A percentile compares a stretch with the other conserved stretches of the same genome.
These are phyloP conservation scores for Spinus pinus DNA, from an alignment of 2,797 vertebrate species.

Conservation along the genomic window DNA sequence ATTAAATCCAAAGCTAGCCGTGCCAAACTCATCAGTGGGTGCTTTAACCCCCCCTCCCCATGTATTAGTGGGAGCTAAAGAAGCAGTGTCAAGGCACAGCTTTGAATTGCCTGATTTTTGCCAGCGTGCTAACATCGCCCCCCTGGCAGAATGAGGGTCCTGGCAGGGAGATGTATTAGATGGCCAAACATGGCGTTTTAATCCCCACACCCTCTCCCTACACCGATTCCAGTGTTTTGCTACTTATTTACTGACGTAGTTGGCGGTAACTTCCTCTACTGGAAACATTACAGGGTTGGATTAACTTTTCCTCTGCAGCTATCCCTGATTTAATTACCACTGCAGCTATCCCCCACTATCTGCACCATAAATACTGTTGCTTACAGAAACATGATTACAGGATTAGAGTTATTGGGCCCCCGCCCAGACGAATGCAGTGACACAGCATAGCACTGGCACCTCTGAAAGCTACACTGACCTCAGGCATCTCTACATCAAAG, in stretches of 20 bases:
- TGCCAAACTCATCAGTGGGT: neutral
- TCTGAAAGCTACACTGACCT: constrained; percentile 61
- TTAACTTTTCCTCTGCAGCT: neutral
- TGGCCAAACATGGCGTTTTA: neutral
- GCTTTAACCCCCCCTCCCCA: neutral
- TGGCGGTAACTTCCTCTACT: neutral
- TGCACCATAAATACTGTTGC: constrained; percentile 49
- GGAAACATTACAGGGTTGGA: neutral
- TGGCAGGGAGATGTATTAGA: neutral
- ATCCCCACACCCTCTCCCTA: neutral
- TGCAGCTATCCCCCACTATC: constrained; percentile 13
- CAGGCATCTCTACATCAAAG: constrained; percentile 69
- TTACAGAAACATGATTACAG: constrained; percentile 68
- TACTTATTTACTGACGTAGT: neutral
- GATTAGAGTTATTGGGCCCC: constrained; percentile 64
- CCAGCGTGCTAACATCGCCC: neutral
- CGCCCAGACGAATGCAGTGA: constrained; percentile 29
- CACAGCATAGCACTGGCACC: constrained; percentile 58
- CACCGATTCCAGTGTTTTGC: neutral
- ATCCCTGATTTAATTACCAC: neutral
- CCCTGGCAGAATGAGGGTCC: neutral
- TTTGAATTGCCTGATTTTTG: neutral
- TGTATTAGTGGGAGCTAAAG: neutral
- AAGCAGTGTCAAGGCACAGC: neutral
- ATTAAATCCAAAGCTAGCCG: neutral